These are phyloP conservation scores for Sthenelais limicola DNA, from an alignment of 2,888 invertebrate genomes.

Conservation along the genomic window DNA sequence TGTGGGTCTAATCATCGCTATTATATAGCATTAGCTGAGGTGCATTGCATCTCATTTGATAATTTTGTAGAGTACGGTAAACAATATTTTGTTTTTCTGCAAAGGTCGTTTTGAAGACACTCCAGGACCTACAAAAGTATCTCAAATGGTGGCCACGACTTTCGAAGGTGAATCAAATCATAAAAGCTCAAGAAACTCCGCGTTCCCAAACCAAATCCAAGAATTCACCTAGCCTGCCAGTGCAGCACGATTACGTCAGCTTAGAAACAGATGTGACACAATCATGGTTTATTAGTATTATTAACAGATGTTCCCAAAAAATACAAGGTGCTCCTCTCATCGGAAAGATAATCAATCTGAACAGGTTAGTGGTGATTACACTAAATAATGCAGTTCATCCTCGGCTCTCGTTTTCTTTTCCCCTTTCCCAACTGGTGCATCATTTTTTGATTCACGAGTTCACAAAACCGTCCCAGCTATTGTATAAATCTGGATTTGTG, in stretches of 20 bases:
- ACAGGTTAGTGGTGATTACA: constrained; percentile 16
- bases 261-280: constrained; percentile 11
- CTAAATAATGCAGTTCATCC: background rate
- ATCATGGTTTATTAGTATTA: background rate
- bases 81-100: no score
- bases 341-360: constrained; percentile 3
- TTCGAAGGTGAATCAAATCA: constrained; percentile 12
- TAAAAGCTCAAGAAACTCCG: constrained; percentile 12
- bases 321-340: constrained; percentile 6
- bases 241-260: constrained; percentile 25
- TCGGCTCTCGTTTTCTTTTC: no score
- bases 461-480: no score
- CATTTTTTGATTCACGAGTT: no score
- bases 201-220: background rate
- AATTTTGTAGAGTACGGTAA: background rate
- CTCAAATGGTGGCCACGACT: constrained; percentile 26
- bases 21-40: background rate
- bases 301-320: background rate
- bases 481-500: no score
- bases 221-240: constrained; percentile 1
- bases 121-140: constrained; percentile 19
- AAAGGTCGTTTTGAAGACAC: constrained; percentile 23
- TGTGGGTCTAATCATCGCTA: background rate
- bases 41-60: background rate
- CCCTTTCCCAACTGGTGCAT: no score